Percentiles rank a stretch among this genome's conserved stretches.
phyloP scores from a whole-genome alignment of 2,888 invertebrate species.

The Cactoblastis cactorum region DNA sequence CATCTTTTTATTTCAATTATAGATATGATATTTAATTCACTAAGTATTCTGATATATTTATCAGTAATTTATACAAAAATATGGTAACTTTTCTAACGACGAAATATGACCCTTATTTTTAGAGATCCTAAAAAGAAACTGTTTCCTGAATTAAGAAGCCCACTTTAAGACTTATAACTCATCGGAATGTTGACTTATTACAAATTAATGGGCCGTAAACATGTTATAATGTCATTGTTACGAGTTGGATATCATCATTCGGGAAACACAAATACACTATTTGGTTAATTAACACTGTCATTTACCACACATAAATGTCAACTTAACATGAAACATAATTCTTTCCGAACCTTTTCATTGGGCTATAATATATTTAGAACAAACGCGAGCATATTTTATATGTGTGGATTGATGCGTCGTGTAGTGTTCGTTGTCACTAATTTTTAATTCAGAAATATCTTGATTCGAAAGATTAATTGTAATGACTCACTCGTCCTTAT shows the following conservation, averaged over 20 bases:
- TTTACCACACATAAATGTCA: conserved; percentile 63
- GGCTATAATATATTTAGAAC: conserved; percentile 43
- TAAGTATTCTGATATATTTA: too few relatives aligned
- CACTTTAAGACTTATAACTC: conserved; percentile 24
- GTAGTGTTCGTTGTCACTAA: conserved; percentile 27
- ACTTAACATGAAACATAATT: conserved; percentile 59
- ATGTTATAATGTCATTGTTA: conserved; percentile 39
- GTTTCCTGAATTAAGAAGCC: background rate
- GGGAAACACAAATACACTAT: conserved; percentile 47
- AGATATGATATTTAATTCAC: too few relatives aligned
- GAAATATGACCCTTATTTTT: too few relatives aligned
- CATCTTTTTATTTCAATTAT: conserved; percentile 38
- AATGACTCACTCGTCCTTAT: background rate
- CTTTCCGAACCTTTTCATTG: conserved; percentile 48
- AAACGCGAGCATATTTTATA: conserved; percentile 30
- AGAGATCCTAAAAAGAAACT: too few relatives aligned
- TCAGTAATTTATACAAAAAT: too few relatives aligned
- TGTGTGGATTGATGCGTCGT: conserved; percentile 30
- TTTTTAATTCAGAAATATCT: conserved; percentile 16
- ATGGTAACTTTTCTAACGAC: too few relatives aligned
- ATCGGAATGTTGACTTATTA: conserved; percentile 29
- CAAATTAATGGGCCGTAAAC: conserved; percentile 26
- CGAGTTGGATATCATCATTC: conserved; percentile 52
- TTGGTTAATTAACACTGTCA: conserved; percentile 63
- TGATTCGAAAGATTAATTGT: conserved; percentile 1